Conservation (phyloP, 2,113 vertebrate genomes). For the Serilophus lunatus region DNA sequence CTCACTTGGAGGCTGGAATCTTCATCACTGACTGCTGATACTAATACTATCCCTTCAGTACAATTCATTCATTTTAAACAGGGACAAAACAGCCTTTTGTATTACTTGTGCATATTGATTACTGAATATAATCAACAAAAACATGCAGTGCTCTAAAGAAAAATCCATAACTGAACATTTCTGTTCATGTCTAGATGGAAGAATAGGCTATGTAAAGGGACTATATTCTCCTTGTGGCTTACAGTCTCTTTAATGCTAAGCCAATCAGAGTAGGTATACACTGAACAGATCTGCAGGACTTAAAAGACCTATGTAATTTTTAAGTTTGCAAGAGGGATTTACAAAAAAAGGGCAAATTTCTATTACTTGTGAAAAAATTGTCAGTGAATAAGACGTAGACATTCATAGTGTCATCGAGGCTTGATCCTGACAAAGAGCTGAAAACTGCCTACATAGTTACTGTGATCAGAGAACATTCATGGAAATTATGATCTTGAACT, state of each 20-base stretch:
- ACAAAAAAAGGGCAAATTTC: not conserved
- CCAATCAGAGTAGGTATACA: not conserved
- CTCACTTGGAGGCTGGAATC: not conserved
- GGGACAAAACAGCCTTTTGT: not conserved
- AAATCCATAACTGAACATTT: not conserved
- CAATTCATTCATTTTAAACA: not conserved
- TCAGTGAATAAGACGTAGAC: not conserved
- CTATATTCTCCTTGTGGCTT: not conserved
- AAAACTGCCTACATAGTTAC: not conserved
- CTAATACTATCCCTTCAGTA: not conserved
- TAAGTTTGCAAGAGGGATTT: not conserved
- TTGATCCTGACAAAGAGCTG: not conserved
- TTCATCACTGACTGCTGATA: not conserved
- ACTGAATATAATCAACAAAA: not conserved
- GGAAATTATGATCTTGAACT: not conserved
- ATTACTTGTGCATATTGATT: not conserved
- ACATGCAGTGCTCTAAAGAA: not conserved
- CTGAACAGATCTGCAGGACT: not conserved
- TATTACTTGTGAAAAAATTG: not conserved
- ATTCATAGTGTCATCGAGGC: not conserved
- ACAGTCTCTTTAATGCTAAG: not conserved
- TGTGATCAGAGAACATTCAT: not conserved
- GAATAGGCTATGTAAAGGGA: not conserved
- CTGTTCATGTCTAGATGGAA: not conserved
- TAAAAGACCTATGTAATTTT: not conserved